Evolutionary conservation across 2,888 invertebrate genomes (phyloP).

Genomic region (Laspeyria flexula): DNA sequence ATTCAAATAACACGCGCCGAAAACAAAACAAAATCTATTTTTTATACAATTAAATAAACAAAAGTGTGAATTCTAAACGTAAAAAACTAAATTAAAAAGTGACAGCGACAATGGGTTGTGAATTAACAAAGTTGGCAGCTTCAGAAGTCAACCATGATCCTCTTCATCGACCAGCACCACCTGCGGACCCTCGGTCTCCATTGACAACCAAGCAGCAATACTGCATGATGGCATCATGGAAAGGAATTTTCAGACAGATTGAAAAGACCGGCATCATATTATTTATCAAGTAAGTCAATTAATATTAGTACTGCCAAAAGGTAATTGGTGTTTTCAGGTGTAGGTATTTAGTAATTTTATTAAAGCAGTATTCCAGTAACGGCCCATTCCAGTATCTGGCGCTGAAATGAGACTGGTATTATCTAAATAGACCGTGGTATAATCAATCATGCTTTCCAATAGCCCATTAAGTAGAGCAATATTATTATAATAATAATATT

Average conservation of each 20-base stretch:
- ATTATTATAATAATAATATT: too few species aligned
- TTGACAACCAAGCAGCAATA: slow-evolving; percentile 94
- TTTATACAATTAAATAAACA: background rate
- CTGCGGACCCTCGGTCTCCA: slow-evolving; percentile 92
- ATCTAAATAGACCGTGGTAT: too few species aligned
- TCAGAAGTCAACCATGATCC: slow-evolving; percentile 75
- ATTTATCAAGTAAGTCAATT: slow-evolving; percentile 93
- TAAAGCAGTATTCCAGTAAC: too few species aligned
- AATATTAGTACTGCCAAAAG: too few species aligned
- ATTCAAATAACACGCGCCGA: background rate
- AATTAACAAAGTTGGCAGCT: slow-evolving; percentile 89
- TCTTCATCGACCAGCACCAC: slow-evolving; percentile 88
- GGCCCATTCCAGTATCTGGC: too few species aligned
- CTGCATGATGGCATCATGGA: slow-evolving; percentile 96
- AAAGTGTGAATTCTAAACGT: background rate
- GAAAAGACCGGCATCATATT: slow-evolving; percentile 94
- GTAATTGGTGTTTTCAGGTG: background rate
- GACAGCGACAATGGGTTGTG: slow-evolving; percentile 89
- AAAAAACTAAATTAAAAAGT: background rate
- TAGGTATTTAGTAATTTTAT: background rate
- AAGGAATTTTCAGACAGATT: slow-evolving; percentile 94
- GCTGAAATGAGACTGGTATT: too few species aligned
- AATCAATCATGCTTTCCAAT: too few species aligned
- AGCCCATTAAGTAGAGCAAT: too few species aligned
- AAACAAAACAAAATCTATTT: background rate